Base-by-base conservation (phyloP, 2,888 invertebrate species). In the Drosophila cognata region DNA sequence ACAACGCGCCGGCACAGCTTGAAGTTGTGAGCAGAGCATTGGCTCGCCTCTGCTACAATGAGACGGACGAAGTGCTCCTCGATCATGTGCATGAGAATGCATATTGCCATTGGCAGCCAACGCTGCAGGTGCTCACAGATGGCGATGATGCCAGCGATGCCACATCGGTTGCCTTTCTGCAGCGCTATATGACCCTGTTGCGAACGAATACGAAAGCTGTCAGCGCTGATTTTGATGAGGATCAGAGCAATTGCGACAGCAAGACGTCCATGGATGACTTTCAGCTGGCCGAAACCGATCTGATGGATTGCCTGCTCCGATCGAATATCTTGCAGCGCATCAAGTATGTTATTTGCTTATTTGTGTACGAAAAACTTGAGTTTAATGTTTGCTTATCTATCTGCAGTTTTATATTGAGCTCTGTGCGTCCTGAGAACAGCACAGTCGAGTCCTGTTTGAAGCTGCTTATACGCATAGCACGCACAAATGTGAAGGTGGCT, bases 261-360 rank as follows among this genome's bases (percentile, higher is more conserved):
- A 94, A 95, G 62, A 94, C 94, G 62, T 96, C 96, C 69, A 94
- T 97, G 78, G 97, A 97, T 90, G 98, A 99, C 93, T 96, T 96
- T 89, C 97, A 98, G 92, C 93, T 98, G 62, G 96, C 97, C 11
- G 97, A 97, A 94, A 94, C 96, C 36, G 98, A 98, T 94, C 94
- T 98, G 6, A 94, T 98, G 46, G 94, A 95, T 81, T 96, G 96
- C 74, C 93, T 96, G 33, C 89, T 96, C 25, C 94, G 97, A 82
- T 96, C 97, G 16, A 96, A 97, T 91, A 95, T 98, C 76, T 92
- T 98, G 31, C 95, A 95, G 74, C 95, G 98, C 76, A 94, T 97
- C 58, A 94, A 95, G 94, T 95, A 92, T 82, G 84, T 28, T 33
- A 11, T 21, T 18, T 16, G 46, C 16, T 4, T 16, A 25, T 8